Percentiles rank a stretch among this genome's conserved stretches.
These are phyloP conservation scores for Periphyllus acericola DNA, from an alignment of 2,888 invertebrate genomes.

Conservation along the genomic window DNA sequence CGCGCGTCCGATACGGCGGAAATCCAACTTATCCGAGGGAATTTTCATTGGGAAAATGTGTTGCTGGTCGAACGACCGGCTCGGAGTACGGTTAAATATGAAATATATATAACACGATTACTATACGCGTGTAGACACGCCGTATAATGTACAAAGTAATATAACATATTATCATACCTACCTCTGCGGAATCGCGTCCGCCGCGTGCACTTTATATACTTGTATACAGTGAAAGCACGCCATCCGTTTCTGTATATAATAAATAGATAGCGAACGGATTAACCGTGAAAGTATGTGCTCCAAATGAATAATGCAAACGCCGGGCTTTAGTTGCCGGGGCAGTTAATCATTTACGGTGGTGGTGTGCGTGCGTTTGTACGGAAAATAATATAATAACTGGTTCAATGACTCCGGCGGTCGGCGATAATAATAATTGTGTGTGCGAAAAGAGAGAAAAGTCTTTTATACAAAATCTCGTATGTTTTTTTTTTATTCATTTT, in stretches of 20 bases:
- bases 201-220: neutral
- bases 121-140: neutral
- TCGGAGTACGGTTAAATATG: neutral
- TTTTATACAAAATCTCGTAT: neutral
- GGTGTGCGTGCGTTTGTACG: neutral
- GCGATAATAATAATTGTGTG: conserved; percentile 26
- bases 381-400: conserved; percentile 32
- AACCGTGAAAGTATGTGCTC: conserved; percentile 60
- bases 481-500: neutral
- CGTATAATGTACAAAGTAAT: neutral
- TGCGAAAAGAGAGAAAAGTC: conserved; percentile 28
- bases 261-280: conserved; percentile 35
- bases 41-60: no score
- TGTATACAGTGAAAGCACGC: conserved; percentile 27
- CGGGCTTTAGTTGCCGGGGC: conserved; percentile 37
- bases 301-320: conserved; percentile 56
- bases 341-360: conserved; percentile 47
- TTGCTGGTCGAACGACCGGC: no score
- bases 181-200: neutral
- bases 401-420: conserved; percentile 18
- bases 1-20: no score
- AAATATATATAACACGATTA: neutral
- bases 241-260: neutral
- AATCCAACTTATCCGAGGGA: no score
- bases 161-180: neutral